Conservation (phyloP, 2,113 vertebrate genomes). For the Oncorhynchus mykiss region DNA sequence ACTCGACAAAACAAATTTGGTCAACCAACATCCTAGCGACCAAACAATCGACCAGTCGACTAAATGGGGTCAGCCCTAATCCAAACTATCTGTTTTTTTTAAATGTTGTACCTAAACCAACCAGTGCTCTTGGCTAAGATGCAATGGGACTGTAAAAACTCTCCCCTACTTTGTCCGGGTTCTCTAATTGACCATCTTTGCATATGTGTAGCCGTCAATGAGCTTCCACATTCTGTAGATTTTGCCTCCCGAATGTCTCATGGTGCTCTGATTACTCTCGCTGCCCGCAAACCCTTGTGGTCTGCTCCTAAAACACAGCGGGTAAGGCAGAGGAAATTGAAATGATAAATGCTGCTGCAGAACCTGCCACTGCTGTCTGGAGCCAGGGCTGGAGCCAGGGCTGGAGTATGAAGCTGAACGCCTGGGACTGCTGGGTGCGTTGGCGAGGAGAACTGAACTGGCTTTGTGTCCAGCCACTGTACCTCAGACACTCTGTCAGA, state of each 20-base stretch:
- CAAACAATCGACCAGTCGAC: too few species aligned
- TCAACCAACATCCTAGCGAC: too few species aligned
- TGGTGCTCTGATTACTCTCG: not conserved
- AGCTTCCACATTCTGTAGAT: not conserved
- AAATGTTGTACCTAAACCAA: not conserved
- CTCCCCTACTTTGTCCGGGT: not conserved
- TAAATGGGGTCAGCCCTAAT: too few species aligned
- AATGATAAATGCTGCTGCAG: conserved; percentile 23
- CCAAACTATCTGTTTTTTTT: too few species aligned
- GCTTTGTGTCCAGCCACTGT: conserved; percentile 16
- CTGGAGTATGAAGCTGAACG: not conserved
- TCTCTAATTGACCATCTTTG: not conserved
- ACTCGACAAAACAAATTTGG: too few species aligned
- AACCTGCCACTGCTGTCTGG: conserved; percentile 17
- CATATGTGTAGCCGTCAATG: not conserved
- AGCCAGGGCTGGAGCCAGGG: conserved; percentile 1
- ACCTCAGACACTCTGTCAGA: conserved; percentile 23
- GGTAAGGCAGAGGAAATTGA: conserved; percentile 34
- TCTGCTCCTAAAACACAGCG: conserved; percentile 10
- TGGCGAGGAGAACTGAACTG: conserved; percentile 1
- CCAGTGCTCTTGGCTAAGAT: not conserved
- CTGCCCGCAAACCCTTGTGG: conserved; percentile 22
- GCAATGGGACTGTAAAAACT: not conserved
- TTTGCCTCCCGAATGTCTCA: not conserved
- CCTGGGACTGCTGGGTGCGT: not conserved